Evolutionary conservation across 1,140 invertebrate species (phyloP).

Genomic region (Branchinecta lynchi): DNA sequence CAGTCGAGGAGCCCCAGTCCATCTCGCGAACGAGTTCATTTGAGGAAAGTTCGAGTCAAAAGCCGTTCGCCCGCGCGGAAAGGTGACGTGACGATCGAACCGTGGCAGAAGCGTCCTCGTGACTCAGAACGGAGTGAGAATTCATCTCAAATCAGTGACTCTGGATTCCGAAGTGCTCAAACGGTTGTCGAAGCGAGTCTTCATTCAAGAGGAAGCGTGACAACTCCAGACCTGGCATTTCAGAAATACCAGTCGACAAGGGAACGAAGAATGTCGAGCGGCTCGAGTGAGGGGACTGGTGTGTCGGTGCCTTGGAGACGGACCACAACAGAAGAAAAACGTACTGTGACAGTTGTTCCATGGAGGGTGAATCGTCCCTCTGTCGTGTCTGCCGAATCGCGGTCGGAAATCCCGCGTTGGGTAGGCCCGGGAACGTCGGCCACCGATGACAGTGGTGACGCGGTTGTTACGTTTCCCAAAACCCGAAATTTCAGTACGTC

Average conservation of each 20-base stretch:
- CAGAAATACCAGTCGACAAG: not conserved
- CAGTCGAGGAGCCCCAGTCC: not conserved
- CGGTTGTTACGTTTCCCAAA: not conserved
- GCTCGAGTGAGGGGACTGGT: not conserved
- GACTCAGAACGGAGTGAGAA: not conserved
- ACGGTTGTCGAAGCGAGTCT: not conserved
- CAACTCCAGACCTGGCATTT: not conserved
- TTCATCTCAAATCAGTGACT: not conserved
- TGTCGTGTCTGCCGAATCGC: not conserved
- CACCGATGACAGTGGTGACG: not conserved
- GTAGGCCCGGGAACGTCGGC: not conserved
- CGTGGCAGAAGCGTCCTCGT: not conserved
- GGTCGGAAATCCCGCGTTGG: no score
- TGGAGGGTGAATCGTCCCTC: not conserved
- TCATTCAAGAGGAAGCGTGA: not conserved
- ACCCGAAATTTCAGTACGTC: not conserved
- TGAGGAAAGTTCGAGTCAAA: not conserved
- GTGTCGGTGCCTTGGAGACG: not conserved
- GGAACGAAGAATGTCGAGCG: not conserved
- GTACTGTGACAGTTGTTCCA: not conserved
- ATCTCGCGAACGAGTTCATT: not conserved
- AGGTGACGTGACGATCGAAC: not conserved
- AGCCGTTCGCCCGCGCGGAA: not conserved
- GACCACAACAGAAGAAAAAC: not conserved
- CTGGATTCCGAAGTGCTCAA: not conserved